Evolutionary conservation across 2,113 vertebrate genomes (phyloP), one percentile per base, ranked within the genome.

Genomic region (Notothenia coriiceps): DNA sequence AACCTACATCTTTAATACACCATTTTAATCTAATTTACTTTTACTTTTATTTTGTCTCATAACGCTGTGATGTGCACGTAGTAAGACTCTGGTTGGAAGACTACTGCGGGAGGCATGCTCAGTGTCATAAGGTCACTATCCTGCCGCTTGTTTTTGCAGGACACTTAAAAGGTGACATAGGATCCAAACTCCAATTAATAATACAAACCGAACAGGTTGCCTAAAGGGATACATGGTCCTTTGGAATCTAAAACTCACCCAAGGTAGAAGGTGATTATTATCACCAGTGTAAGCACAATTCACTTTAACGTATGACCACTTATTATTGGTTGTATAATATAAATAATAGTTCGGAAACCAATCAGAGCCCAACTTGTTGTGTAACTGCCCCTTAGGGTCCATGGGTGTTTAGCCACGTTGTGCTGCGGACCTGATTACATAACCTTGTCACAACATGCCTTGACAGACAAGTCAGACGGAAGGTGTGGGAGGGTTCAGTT

Each of bases 161-260:
- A 51, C 80, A 14, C 15, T 70, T 86, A 8, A 64, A 74, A 46
- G 82, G 51, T 61, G 70, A 67, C 61, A 75, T 54, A 70, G 61
- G 69, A 89, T 70, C 79, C 54, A 57, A 33, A 56, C 64, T 8
- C 59, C 62, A 65, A 86, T 92, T 71, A 89, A 88, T 87, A 70
- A 91, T 77, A 76, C 75, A 84, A 46, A 71, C 56, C 57, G 44
- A 79, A 66, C 17, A 13, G n/a, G 33, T 78, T 61, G 15, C 44
- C 64, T 50, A 57, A 75, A 54, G 80, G 0, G 65, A 74, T 59
- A 67, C 73, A 52, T 70, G 63, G 55, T 57, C 78, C 50, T 54
- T 77, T 20, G 29, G 61, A 61, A 77, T 77, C 56, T 75, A 71
- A 66, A 81, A 73, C 67, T 87, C 78, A 59, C 44, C 60, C 14